Evolutionary conservation across 2,113 vertebrate genomes (phyloP), one percentile per base, ranked within the genome.

Genomic region (Oreamnos americanus): DNA sequence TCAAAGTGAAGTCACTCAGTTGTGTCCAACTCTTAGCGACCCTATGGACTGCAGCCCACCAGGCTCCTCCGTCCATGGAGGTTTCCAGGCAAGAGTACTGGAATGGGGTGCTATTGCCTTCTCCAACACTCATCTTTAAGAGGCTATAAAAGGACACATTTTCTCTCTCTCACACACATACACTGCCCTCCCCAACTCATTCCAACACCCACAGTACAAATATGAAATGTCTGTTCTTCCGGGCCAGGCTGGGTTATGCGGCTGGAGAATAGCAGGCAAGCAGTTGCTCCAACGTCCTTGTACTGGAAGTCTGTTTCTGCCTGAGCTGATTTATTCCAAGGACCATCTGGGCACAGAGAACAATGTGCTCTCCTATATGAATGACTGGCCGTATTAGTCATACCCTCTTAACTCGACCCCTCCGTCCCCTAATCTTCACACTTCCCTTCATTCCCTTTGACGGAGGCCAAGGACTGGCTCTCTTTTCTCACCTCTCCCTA

Each of bases 311-410:
- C 87, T 64, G 47, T 36, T 47, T 97, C 93, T 55, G 51, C 96
- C 51, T 43, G 96, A 97, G 97, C 95, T 99, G 99, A 99, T 99
- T 99, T 99, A 99, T 99, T 99, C 98, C 96, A 79, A 98, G 98
- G 99, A 98, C 99, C 99, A 99, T 99, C 99, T 98, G 99, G 99
- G 99, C 98, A 97, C 97, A 96, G 98, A 98, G 98, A 99, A 99
- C 99, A 99, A 99, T 99, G 98, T 86, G 97, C 98, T 98, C 98
- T 98, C 97, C 90, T 98, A 97, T 99, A 98, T 99, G 98, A 98
- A 98, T 99, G 99, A 99, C 98, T 98, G 45, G 96, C 97, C 96
- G 90, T 98, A 99, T 99, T 99, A 99, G 99, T 99, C 99, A 99
- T 99, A 99, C 99, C 98, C 99, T 99, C 98, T 98, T 98, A 97